Conservation (phyloP, 2,113 vertebrate genomes). For the Neotragus moschatus region DNA sequence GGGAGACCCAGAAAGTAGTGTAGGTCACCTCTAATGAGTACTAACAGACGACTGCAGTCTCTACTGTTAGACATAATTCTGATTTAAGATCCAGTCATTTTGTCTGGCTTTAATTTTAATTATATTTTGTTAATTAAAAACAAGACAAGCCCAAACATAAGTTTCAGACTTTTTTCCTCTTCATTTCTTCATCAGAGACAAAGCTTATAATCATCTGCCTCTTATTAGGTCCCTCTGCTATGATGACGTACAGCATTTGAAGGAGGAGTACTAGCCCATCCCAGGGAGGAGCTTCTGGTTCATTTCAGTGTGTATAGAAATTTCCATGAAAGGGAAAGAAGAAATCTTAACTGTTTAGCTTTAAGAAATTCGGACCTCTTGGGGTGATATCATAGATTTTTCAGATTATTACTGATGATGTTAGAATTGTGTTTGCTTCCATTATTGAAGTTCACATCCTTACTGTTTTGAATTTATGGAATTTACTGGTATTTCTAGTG, state of each 20-base stretch:
- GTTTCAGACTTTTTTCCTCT: slow-evolving; percentile 41
- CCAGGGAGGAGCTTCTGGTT: slow-evolving; percentile 55
- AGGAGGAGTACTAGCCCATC: background rate
- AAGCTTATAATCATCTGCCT: background rate
- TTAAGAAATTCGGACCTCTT: background rate
- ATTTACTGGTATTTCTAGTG: slow-evolving; percentile 5
- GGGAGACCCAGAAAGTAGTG: background rate
- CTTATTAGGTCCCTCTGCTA: background rate
- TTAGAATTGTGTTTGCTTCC: background rate
- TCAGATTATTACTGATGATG: background rate
- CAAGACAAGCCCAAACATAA: slow-evolving; percentile 50
- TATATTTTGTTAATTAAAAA: slow-evolving; percentile 69
- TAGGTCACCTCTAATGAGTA: slow-evolving; percentile 45
- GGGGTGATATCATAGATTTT: background rate
- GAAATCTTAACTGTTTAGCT: background rate
- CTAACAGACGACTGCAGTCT: background rate
- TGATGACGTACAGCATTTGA: slow-evolving; percentile 18
- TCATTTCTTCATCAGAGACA: slow-evolving; percentile 12
- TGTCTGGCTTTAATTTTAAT: slow-evolving; percentile 72
- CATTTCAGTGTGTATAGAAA: slow-evolving; percentile 16
- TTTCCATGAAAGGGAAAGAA: slow-evolving; percentile 10
- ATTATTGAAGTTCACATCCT: background rate
- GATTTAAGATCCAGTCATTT: slow-evolving; percentile 68
- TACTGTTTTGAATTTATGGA: background rate
- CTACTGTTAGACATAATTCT: slow-evolving; percentile 53